Evolutionary conservation across 2,797 vertebrate species (phyloP).

Genomic region (Typhlichthys subterraneus): DNA sequence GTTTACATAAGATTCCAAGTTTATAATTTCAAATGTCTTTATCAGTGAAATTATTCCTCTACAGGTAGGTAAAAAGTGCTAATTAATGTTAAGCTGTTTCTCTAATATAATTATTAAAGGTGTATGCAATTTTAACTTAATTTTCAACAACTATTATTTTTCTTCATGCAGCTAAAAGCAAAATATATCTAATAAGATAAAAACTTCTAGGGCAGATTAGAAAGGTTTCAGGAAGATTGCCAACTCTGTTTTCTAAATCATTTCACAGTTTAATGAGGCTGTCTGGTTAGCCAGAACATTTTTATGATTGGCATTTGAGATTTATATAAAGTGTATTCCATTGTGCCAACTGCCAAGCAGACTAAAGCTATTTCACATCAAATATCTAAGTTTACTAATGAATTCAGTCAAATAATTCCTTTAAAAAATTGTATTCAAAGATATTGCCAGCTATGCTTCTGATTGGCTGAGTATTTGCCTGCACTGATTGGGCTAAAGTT

Average conservation of each 20-base stretch:
- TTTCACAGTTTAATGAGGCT: slow-evolving; percentile 44
- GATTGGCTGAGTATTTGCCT: no score
- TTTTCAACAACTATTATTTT: slow-evolving; percentile 1
- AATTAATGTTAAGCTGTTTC: no score
- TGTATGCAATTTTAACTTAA: slow-evolving; percentile 39
- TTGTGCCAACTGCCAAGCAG: slow-evolving; percentile 41
- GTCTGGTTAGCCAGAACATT: slow-evolving; percentile 24
- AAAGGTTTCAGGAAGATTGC: slow-evolving; percentile 26
- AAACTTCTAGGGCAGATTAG: slow-evolving; percentile 20
- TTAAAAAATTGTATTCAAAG: no score
- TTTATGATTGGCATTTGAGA: slow-evolving; percentile 27
- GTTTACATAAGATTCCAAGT: no score
- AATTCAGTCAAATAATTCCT: slow-evolving; percentile 28
- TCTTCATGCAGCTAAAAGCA: slow-evolving; percentile 16
- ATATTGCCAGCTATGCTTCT: no score
- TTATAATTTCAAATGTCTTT: no score
- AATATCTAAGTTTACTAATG: slow-evolving; percentile 20
- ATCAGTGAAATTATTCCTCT: no score
- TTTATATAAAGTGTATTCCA: slow-evolving; percentile 39
- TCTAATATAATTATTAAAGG: slow-evolving; percentile 24
- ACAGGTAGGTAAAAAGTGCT: no score
- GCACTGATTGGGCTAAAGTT: no score
- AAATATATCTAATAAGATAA: slow-evolving; percentile 16
- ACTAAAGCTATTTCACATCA: slow-evolving; percentile 32
- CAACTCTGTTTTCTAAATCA: slow-evolving; percentile 31